Evolutionary conservation across 2,888 invertebrate genomes (phyloP).

Genomic region (Maniola hyperantus): DNA sequence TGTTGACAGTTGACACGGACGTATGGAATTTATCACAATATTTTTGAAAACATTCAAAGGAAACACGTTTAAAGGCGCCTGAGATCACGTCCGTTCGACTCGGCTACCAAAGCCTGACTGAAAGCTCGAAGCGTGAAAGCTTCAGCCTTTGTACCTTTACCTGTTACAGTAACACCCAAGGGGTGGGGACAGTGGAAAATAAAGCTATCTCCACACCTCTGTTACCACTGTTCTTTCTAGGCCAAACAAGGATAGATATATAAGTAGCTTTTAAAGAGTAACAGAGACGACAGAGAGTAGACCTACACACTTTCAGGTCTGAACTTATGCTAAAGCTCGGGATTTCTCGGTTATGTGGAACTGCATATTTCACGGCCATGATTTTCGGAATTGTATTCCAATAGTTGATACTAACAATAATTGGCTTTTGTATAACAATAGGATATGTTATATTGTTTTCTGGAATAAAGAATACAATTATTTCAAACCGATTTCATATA

Average conservation of each 20-base stretch:
- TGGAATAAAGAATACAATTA: neutral
- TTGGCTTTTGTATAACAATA: neutral
- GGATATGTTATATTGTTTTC: neutral
- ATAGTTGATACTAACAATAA: slow-evolving; percentile 3
- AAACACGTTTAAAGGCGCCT: slow-evolving; percentile 3
- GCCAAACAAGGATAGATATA: slow-evolving; percentile 22
- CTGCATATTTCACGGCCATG: slow-evolving; percentile 1
- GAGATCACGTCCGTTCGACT: slow-evolving; percentile 35
- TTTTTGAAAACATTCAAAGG: slow-evolving; percentile 36
- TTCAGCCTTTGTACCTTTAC: slow-evolving; percentile 59
- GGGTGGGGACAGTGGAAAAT: slow-evolving; percentile 29
- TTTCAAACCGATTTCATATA: neutral
- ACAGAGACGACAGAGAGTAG: slow-evolving; percentile 19
- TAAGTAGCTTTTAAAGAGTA: neutral
- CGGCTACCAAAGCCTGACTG: slow-evolving; percentile 44
- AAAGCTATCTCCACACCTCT: slow-evolving; percentile 25
- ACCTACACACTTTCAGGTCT: neutral
- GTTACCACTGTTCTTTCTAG: slow-evolving; percentile 10
- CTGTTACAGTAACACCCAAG: slow-evolving; percentile 62
- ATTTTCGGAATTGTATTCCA: slow-evolving; percentile 1
- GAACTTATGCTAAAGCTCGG: neutral
- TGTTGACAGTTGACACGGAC: neutral
- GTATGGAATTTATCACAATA: slow-evolving; percentile 26
- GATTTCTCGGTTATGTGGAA: slow-evolving; percentile 4
- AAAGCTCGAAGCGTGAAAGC: slow-evolving; percentile 28